These are phyloP conservation scores for Hypolimnas misippus DNA, from an alignment of 2,888 invertebrate species.

Conservation along the genomic window DNA sequence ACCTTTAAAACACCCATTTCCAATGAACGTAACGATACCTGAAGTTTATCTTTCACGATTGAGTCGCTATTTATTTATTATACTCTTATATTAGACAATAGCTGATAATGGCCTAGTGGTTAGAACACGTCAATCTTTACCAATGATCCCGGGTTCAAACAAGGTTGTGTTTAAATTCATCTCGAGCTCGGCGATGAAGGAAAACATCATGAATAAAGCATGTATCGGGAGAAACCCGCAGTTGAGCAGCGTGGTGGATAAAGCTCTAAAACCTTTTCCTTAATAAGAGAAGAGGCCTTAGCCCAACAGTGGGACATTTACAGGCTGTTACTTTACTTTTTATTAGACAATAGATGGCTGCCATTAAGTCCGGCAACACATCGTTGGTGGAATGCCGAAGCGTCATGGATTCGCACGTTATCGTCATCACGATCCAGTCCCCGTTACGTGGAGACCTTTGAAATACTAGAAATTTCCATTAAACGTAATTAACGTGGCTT, in stretches of 20 bases:
- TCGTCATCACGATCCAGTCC: conserved; percentile 32
- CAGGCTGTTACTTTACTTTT: too few relatives aligned
- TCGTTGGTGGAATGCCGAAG: neutral
- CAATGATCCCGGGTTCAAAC: too few relatives aligned
- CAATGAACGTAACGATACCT: neutral
- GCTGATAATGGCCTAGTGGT: too few relatives aligned
- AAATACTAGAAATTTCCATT: conserved; percentile 17
- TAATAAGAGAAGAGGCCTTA: too few relatives aligned
- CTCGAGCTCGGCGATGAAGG: too few relatives aligned
- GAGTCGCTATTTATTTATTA: neutral
- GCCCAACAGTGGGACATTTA: too few relatives aligned
- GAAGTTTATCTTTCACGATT: neutral
- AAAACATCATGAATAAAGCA: too few relatives aligned
- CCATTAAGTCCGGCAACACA: neutral
- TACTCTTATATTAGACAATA: neutral
- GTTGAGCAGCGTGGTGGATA: too few relatives aligned
- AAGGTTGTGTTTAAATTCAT: too few relatives aligned
- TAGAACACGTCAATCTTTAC: too few relatives aligned
- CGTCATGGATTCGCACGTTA: conserved; percentile 43
- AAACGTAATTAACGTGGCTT: neutral
- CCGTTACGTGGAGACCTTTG: conserved; percentile 8
- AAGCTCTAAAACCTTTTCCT: too few relatives aligned
- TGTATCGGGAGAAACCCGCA: too few relatives aligned
- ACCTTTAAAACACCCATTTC: neutral
- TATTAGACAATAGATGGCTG: neutral